Evolutionary conservation across 2,888 invertebrate species (phyloP).

Genomic region (Oligia fasciuncula): DNA sequence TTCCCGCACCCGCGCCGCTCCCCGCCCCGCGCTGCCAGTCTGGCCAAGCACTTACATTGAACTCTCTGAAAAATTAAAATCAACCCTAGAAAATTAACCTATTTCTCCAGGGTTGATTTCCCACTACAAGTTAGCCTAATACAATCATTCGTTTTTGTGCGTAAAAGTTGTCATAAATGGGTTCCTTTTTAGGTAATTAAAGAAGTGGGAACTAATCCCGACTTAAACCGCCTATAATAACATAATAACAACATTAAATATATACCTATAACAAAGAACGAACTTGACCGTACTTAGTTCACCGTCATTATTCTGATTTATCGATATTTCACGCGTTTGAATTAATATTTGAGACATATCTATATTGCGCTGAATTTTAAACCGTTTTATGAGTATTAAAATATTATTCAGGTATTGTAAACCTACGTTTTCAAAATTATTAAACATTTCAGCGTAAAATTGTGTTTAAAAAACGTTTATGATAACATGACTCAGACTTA

Average conservation of each 20-base stretch:
- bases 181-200: no score
- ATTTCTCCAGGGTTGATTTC: no score
- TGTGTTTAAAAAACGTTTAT: conserved; percentile 2
- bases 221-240: no score
- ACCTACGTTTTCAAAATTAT: conserved; percentile 2
- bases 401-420: background rate
- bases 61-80: background rate
- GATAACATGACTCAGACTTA: background rate
- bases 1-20: no score
- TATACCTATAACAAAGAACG: conserved; percentile 2
- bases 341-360: background rate
- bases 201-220: no score
- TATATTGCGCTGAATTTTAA: background rate
- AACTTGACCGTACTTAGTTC: background rate
- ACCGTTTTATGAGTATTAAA: conserved; percentile 8
- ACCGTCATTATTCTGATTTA: background rate
- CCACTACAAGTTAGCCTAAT: background rate
- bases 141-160: background rate
- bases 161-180: background rate
- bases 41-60: background rate
- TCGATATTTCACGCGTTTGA: conserved; percentile 19
- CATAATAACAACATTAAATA: no score
- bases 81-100: no score
- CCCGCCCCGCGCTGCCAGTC: no score
- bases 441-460: background rate